phyloP scores from a whole-genome alignment of 2,797 vertebrate species.

The Nyctibius grandis region DNA sequence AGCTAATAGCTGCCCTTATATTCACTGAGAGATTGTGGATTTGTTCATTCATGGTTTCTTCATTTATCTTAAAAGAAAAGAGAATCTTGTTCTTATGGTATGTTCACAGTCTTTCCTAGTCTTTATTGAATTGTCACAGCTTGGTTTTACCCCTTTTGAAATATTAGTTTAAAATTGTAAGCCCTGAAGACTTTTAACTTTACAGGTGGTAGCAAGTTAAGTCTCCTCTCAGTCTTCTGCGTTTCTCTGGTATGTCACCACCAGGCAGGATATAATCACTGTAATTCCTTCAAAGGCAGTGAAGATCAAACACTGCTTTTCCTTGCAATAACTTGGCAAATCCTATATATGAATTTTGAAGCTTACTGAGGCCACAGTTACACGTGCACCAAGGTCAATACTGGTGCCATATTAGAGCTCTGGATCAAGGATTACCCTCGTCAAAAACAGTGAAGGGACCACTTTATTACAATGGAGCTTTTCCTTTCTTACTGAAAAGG shows the following conservation, averaged over 20 bases:
- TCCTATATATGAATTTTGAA: background rate
- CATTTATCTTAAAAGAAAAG: background rate
- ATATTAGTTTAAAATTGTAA: background rate
- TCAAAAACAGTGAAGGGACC: background rate
- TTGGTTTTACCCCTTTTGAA: background rate
- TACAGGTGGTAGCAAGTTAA: background rate
- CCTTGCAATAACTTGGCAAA: background rate
- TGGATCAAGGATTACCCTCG: background rate
- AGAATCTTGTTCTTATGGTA: background rate
- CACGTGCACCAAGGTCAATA: background rate
- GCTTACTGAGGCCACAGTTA: background rate
- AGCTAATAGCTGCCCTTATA: background rate
- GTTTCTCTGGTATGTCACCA: background rate
- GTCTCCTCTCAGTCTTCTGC: background rate
- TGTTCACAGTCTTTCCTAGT: background rate
- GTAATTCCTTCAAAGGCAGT: slow-evolving; percentile 19
- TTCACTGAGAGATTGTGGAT: background rate
- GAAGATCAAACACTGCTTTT: background rate
- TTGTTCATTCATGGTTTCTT: background rate
- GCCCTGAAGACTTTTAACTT: background rate
- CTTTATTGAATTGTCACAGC: background rate
- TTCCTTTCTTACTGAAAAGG: background rate
- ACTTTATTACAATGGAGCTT: background rate
- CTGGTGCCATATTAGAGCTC: background rate
- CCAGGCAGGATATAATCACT: background rate